Conservation (phyloP, 1,140 invertebrate genomes). For the Steinernema khuongi region DNA sequence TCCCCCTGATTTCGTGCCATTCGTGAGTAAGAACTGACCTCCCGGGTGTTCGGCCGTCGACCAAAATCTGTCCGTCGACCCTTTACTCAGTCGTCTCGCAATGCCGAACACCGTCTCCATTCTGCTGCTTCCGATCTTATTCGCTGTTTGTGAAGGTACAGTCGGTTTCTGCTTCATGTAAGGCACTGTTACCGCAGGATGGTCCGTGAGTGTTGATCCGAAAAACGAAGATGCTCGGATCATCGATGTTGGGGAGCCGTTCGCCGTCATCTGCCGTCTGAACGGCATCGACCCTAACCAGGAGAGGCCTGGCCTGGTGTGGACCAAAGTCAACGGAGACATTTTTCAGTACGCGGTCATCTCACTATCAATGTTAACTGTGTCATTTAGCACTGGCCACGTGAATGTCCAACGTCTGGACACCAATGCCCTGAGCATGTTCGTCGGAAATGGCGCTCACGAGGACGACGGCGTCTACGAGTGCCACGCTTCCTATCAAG, state of each 20-base stretch:
- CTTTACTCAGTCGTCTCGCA: not conserved
- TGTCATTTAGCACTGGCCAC: conserved; percentile 21
- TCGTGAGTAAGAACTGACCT: conserved; percentile 1
- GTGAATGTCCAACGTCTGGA: conserved; percentile 26
- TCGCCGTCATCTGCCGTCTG: not conserved
- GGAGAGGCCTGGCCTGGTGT: not conserved
- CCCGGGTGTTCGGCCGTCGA: not conserved
- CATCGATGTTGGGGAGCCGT: not conserved
- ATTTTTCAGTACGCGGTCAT: not conserved
- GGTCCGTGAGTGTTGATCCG: not conserved
- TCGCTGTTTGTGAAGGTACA: not conserved
- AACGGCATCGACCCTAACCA: not conserved
- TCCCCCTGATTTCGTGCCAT: conserved; percentile 3
- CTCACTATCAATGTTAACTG: no score
- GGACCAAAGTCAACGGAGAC: not conserved
- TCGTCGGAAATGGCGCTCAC: conserved; percentile 22
- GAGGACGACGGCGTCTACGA: conserved; percentile 36
- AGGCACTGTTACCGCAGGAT: not conserved
- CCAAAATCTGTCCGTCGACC: not conserved
- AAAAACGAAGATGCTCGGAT: not conserved
- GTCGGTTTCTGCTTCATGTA: not conserved
- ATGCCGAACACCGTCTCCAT: not conserved
- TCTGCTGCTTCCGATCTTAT: not conserved
- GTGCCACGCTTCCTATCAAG: conserved; percentile 23
- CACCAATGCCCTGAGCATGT: conserved; percentile 18